These are phyloP conservation scores for Emydoidea blandingii DNA, from an alignment of 2,797 vertebrate genomes.

Conservation along the genomic window DNA sequence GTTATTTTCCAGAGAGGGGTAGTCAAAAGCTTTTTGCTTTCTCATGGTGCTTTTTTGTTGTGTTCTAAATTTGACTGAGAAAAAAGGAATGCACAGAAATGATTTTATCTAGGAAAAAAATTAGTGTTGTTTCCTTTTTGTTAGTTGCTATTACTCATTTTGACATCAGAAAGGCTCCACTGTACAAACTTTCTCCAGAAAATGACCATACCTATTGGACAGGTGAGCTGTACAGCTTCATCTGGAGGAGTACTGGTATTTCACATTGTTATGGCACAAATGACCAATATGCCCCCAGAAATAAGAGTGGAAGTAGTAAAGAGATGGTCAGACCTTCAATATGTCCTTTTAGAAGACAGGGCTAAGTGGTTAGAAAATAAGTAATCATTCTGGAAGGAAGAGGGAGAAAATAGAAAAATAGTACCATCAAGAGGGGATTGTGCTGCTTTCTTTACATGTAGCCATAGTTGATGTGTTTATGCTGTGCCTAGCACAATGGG, in stretches of 20 bases:
- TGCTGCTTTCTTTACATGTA: background rate
- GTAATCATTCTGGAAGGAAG: background rate
- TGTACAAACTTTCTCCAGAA: background rate
- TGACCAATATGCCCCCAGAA: background rate
- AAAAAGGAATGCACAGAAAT: background rate
- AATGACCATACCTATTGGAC: background rate
- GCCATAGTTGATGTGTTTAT: background rate
- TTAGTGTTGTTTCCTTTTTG: background rate
- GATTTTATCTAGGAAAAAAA: background rate
- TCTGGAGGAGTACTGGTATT: background rate
- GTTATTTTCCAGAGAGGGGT: background rate
- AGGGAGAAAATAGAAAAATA: background rate
- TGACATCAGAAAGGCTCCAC: background rate
- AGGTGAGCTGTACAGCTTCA: constrained; percentile 16
- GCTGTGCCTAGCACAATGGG: background rate
- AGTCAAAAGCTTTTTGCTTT: constrained; percentile 3
- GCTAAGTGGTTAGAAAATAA: background rate
- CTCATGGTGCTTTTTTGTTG: constrained; percentile 38
- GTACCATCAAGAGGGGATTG: background rate
- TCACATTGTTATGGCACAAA: constrained; percentile 9
- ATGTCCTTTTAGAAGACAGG: background rate
- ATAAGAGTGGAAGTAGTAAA: background rate
- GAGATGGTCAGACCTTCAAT: background rate
- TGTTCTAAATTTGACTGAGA: background rate
- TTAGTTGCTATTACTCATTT: constrained; percentile 4